Evolutionary conservation across 2,113 vertebrate species (phyloP).

Genomic region (Typhlomys cinereus): DNA sequence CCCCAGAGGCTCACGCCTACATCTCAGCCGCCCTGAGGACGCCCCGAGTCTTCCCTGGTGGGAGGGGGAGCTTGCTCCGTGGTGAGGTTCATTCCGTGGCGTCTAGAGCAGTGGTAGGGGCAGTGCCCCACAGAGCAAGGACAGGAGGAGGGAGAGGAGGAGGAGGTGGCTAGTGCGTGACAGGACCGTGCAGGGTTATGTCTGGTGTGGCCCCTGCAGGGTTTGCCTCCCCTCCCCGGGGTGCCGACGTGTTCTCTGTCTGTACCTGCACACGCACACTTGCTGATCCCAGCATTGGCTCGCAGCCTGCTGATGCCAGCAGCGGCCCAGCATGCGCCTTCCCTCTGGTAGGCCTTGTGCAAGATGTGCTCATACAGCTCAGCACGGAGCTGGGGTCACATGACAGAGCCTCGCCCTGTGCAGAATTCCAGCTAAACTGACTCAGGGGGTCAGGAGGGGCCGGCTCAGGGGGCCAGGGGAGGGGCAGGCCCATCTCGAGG

Average conservation of each 20-base stretch:
- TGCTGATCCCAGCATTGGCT: background rate
- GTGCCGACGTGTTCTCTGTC: background rate
- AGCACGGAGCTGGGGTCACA: background rate
- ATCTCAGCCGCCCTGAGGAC: background rate
- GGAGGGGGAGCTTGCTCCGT: background rate
- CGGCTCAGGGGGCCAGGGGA: background rate
- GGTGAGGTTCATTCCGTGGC: no score
- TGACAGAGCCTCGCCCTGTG: background rate
- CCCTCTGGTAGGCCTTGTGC: background rate
- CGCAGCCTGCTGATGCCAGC: no score
- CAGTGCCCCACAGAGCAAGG: background rate
- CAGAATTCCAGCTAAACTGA: background rate
- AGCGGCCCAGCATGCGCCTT: background rate
- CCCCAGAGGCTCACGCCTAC: background rate
- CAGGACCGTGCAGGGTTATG: background rate
- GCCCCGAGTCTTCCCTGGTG: no score
- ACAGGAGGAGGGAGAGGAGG: rapidly evolving
- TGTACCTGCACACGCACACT: no score
- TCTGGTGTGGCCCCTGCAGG: background rate
- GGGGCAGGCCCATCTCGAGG: no score
- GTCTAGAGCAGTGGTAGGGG: background rate
- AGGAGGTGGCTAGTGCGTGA: background rate
- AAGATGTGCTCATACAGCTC: background rate
- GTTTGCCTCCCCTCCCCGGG: background rate
- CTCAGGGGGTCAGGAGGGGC: rapidly evolving